These are phyloP conservation scores for Entomyzon cyanotis DNA, from an alignment of 2,113 vertebrate species.

Conservation along the genomic window DNA sequence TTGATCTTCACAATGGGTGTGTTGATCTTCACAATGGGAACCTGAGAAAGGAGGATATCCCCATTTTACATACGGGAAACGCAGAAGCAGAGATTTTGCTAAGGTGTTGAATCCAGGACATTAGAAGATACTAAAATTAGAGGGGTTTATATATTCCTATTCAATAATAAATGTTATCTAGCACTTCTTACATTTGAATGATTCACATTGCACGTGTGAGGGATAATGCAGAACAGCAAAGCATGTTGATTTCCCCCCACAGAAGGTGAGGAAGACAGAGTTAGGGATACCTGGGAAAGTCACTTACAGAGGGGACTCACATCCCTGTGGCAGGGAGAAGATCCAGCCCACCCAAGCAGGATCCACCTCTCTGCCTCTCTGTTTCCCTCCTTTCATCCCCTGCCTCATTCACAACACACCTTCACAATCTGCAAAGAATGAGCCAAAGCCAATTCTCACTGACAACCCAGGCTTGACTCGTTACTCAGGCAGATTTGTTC, in stretches of 20 bases:
- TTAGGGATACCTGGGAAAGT: background rate
- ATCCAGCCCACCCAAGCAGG: background rate
- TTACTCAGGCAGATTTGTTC: background rate
- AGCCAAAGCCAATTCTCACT: background rate
- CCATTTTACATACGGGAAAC: background rate
- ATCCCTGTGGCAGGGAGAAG: background rate
- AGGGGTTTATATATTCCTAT: background rate
- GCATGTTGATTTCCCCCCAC: background rate
- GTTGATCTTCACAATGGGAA: background rate
- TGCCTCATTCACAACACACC: background rate
- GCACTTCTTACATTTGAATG: background rate
- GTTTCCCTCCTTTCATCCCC: background rate
- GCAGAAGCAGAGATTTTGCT: background rate
- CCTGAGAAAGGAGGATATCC: background rate
- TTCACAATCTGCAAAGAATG: background rate
- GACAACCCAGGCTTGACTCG: rapidly evolving
- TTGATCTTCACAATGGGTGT: background rate
- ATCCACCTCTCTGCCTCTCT: background rate
- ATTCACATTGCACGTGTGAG: background rate
- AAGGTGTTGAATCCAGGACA: background rate
- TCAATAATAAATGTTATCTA: background rate
- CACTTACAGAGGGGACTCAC: background rate
- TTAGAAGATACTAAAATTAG: background rate
- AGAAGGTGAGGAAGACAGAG: background rate
- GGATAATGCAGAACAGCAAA: rapidly evolving